Conservation (phyloP, 2,888 invertebrate species). For the Troilus luridus region DNA sequence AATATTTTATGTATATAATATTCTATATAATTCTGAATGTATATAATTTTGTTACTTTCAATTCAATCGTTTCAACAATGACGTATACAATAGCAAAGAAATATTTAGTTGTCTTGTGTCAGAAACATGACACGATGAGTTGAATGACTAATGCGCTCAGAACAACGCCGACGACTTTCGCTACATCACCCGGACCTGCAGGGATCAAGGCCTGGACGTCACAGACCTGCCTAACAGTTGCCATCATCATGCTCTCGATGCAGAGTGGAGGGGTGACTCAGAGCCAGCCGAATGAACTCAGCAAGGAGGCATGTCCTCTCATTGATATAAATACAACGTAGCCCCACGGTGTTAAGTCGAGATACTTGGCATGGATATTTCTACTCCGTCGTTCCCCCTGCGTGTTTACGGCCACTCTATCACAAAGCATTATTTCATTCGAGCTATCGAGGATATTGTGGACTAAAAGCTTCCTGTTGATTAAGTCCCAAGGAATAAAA, state of each 20-base stretch:
- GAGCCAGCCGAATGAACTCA: conserved; percentile 5
- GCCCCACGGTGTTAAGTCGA: background rate
- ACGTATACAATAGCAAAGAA: too few species aligned
- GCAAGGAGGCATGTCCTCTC: conserved; percentile 17
- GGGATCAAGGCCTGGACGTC: background rate
- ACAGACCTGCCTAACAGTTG: conserved; percentile 2
- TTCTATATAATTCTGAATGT: too few species aligned
- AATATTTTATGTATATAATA: too few species aligned
- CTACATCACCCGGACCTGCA: background rate
- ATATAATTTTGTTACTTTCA: too few species aligned
- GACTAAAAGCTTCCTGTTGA: background rate
- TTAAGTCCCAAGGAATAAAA: background rate
- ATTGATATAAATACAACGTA: conserved; percentile 35
- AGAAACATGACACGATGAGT: background rate
- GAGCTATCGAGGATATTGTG: background rate
- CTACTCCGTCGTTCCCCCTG: background rate
- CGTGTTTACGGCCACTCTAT: conserved; percentile 18
- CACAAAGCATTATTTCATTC: background rate
- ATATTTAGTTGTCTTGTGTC: too few species aligned
- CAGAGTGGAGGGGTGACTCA: conserved; percentile 22
- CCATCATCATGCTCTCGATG: background rate
- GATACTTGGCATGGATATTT: background rate
- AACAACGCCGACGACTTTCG: background rate
- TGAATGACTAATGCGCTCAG: background rate
- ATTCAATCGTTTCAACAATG: too few species aligned